A percentile compares a stretch with the other conserved stretches of the same genome.
Conservation (phyloP, 1,140 invertebrate species). For the Sipha flava region DNA sequence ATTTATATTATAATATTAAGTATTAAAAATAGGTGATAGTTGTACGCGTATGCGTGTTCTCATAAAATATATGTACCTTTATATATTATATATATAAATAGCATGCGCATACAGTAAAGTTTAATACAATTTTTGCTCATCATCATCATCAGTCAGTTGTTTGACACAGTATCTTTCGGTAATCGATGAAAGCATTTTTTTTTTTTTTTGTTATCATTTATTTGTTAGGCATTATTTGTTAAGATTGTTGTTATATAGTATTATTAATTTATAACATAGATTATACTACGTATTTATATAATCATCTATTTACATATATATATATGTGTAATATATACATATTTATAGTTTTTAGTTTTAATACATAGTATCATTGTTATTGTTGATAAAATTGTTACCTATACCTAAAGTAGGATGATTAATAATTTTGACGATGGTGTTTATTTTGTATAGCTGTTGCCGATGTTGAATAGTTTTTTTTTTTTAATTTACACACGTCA, state of each 20-base stretch:
- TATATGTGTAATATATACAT: too few species aligned
- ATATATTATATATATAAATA: too few species aligned
- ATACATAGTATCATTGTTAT: not conserved
- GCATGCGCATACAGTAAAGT: too few species aligned
- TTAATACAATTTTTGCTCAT: conserved; percentile 13
- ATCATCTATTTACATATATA: too few species aligned
- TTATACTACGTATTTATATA: not conserved
- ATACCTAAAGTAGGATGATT: not conserved
- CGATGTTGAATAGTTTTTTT: not conserved
- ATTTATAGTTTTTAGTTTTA: not conserved
- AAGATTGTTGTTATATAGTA: not conserved
- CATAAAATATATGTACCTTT: too few species aligned
- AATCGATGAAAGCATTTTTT: not conserved
- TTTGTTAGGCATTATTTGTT: not conserved
- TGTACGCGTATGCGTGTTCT: too few species aligned
- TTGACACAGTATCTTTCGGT: not conserved
- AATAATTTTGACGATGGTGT: not conserved
- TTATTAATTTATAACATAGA: not conserved
- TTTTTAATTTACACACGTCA: not conserved
- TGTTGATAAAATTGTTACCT: not conserved
- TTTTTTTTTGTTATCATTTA: not conserved
- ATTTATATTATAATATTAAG: not conserved
- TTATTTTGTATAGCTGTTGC: not conserved
- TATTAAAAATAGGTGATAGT: not conserved
- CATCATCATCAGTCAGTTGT: not conserved